These are phyloP conservation scores for Dynastes hyllus DNA, from an alignment of 2,888 invertebrate genomes.

Conservation along the genomic window DNA sequence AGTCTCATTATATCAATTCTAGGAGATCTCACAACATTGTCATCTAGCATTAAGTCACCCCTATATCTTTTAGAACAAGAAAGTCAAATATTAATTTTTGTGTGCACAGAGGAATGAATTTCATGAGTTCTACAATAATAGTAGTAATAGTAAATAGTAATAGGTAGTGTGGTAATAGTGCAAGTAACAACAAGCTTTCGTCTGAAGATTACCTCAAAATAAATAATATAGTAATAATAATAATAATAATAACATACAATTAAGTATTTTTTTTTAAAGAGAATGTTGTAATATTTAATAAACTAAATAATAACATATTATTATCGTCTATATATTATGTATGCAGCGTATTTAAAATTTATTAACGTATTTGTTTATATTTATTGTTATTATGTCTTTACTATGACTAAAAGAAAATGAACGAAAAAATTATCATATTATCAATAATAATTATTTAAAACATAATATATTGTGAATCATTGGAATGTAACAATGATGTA, in stretches of 20 bases:
- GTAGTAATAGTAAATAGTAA: constrained; percentile 1
- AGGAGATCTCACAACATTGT: no score
- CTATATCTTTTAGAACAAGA: background rate
- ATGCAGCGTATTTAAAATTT: background rate
- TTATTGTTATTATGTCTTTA: background rate
- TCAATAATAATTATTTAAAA: constrained; percentile 17
- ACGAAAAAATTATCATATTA: constrained; percentile 24
- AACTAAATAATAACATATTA: no score
- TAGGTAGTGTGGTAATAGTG: background rate
- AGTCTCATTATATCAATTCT: no score
- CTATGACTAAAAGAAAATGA: constrained; percentile 16
- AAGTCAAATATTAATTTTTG: constrained; percentile 6
- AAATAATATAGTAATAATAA: background rate
- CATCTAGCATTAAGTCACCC: no score
- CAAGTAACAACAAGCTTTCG: background rate
- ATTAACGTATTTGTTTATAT: constrained; percentile 34
- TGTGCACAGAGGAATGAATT: constrained; percentile 27
- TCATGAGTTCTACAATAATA: constrained; percentile 1
- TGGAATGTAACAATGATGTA: constrained; percentile 51
- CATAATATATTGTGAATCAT: constrained; percentile 41
- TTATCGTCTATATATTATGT: background rate
- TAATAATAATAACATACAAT: no score
- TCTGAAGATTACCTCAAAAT: no score
- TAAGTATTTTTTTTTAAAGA: background rate
- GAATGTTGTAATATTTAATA: no score